phyloP scores from a whole-genome alignment of 1,140 invertebrate species.

The Panulirus ornatus region DNA sequence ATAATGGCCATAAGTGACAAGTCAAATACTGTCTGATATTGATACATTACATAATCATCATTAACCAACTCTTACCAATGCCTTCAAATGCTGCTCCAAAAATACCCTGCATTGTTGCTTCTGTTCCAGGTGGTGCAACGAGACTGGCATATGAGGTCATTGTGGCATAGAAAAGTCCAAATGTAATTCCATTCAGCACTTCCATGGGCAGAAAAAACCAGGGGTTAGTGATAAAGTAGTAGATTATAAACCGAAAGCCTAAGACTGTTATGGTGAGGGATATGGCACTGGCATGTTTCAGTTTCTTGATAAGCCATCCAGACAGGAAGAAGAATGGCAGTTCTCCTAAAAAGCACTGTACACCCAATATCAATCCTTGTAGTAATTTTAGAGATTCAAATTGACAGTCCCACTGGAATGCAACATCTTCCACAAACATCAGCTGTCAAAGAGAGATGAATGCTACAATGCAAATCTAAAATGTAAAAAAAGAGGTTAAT shows the following conservation, averaged over 20 bases:
- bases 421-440: conserved; percentile 86
- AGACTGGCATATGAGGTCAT: conserved; percentile 93
- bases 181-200: conserved; percentile 90
- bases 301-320: conserved; percentile 87
- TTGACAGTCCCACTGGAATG: conserved; percentile 77
- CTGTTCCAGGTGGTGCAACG: conserved; percentile 89
- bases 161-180: conserved; percentile 91
- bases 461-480: too few relatives aligned
- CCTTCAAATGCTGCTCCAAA: conserved; percentile 92
- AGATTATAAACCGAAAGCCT: conserved; percentile 87
- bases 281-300: conserved; percentile 91
- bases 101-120: conserved; percentile 81
- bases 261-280: conserved; percentile 88
- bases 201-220: conserved; percentile 92
- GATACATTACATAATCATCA: too few relatives aligned
- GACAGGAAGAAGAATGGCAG: conserved; percentile 93
- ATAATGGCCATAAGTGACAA: too few relatives aligned
- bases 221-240: conserved; percentile 88
- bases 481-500: too few relatives aligned
- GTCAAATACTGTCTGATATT: too few relatives aligned
- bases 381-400: conserved; percentile 84
- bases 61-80: conserved; percentile 85
- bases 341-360: conserved; percentile 92
- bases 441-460: conserved; percentile 17
- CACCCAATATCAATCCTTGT: conserved; percentile 87